phyloP scores from a whole-genome alignment of 1,140 invertebrate genomes.

The Cyphomyrmex costatus region DNA sequence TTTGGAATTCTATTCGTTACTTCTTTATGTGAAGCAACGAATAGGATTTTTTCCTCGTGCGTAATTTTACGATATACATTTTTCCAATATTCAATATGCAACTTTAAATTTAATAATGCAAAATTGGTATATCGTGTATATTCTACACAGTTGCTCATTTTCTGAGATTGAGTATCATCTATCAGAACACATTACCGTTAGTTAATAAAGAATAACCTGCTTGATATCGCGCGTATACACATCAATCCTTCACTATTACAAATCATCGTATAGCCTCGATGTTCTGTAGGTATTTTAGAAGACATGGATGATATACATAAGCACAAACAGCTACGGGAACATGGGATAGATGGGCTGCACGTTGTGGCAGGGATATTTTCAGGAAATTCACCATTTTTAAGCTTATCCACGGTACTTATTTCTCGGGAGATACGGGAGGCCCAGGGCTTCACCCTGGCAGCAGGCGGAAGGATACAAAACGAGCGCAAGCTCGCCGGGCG shows the following conservation, averaged over 20 bases:
- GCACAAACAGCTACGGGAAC: slow-evolving; percentile 57
- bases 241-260: slow-evolving; percentile 55
- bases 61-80: neutral
- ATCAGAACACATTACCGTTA: neutral
- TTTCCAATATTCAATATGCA: neutral
- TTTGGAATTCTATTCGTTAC: too few species aligned
- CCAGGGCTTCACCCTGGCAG: slow-evolving; percentile 52
- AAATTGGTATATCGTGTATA: neutral
- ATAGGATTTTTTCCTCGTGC: neutral
- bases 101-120: neutral
- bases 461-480: slow-evolving; percentile 68
- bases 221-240: slow-evolving; percentile 19
- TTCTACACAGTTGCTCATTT: neutral
- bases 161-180: slow-evolving; percentile 1
- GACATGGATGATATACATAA: slow-evolving; percentile 59
- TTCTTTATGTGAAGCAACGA: neutral
- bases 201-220: slow-evolving; percentile 42
- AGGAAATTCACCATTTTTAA: slow-evolving; percentile 70
- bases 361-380: slow-evolving; percentile 63
- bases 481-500: slow-evolving; percentile 57
- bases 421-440: slow-evolving; percentile 64
- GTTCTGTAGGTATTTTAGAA: slow-evolving; percentile 37
- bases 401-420: slow-evolving; percentile 74
- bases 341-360: slow-evolving; percentile 54
- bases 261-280: slow-evolving; percentile 50